These are phyloP conservation scores for Hydriomena furcata DNA, from an alignment of 2,888 invertebrate genomes.

Conservation along the genomic window DNA sequence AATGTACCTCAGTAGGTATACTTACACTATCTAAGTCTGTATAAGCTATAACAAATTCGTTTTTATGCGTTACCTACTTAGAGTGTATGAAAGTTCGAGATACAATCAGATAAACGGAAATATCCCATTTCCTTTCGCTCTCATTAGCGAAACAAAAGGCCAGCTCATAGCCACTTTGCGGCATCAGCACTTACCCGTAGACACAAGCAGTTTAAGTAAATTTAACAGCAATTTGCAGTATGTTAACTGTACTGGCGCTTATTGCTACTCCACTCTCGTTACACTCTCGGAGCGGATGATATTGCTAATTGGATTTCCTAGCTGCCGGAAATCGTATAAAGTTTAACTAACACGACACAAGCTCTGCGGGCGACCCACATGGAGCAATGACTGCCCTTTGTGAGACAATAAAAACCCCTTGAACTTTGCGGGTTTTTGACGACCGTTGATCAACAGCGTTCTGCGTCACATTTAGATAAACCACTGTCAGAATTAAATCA, in stretches of 20 bases:
- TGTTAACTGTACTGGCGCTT: constrained; percentile 66
- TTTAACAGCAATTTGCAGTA: constrained; percentile 75
- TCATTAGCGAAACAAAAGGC: constrained; percentile 28
- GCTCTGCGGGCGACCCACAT: constrained; percentile 38
- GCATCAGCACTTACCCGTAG: constrained; percentile 51
- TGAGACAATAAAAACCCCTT: constrained; percentile 3
- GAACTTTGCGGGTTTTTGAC: too few species aligned
- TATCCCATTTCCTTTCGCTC: constrained; percentile 5
- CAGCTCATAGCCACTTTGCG: constrained; percentile 46
- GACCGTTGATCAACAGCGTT: too few species aligned
- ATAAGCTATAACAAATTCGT: too few species aligned
- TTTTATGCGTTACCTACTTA: too few species aligned
- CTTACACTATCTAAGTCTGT: too few species aligned
- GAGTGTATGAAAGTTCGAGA: constrained; percentile 5
- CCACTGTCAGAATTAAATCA: too few species aligned
- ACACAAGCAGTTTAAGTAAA: constrained; percentile 65
- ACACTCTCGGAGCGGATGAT: constrained; percentile 69
- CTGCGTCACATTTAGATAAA: too few species aligned
- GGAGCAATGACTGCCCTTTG: constrained; percentile 17
- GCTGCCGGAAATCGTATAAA: constrained; percentile 75
- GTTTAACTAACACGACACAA: constrained; percentile 67
- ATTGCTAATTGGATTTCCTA: constrained; percentile 79
- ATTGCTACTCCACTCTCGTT: constrained; percentile 65
- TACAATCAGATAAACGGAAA: constrained; percentile 11
- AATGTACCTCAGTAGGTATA: too few species aligned